Evolutionary conservation across 1,140 invertebrate species (phyloP), one percentile per base, ranked within the genome.

Genomic region (Homalodisca vitripennis): DNA sequence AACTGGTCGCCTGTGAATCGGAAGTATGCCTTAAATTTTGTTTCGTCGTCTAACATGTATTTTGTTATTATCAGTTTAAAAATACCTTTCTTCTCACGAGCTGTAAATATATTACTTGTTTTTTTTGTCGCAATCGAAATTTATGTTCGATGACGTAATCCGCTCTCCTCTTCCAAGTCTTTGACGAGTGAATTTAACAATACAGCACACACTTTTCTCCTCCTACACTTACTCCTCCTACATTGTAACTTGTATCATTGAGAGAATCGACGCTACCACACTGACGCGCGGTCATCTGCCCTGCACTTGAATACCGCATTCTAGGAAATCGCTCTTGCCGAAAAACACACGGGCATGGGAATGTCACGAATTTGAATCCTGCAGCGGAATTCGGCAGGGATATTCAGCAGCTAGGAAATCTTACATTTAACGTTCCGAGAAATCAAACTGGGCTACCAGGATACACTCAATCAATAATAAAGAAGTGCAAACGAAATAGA

Each of bases 81-180:
- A 12, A 53, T 3, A 53, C 48, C 48, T 53, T 53, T 22, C 12
- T 6, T 12, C 48, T 53, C 48, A 6, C 20, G 48, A 20, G 48
- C 20, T 12, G 48, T 53, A 53, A 53, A 53, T 53, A 53, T 53
- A 53, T 53, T 53, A 53, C 48, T 53, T 53, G 48, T 53, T 53
- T 53, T n/a, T n/a, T 53, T 53, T 53, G 48, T 3, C 48, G 12
- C 20, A 22, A 53, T 6, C 12, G 20, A 22, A 3, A 53, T 53
- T 53, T 53, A 53, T 22, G 48, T 53, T 53, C 12, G 20, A 53
- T 53, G 20, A 53, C 12, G 6, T 12, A 53, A 20, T 53, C 48
- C 6, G 48, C 34, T 14, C 20, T 53, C 34, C 6, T 41, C 34
- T 6, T 53, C 48, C 48, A 53, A 53, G 48, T 53, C 48, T 22